Conservation (phyloP, 1,140 invertebrate genomes). For the Lethrus apterus region DNA sequence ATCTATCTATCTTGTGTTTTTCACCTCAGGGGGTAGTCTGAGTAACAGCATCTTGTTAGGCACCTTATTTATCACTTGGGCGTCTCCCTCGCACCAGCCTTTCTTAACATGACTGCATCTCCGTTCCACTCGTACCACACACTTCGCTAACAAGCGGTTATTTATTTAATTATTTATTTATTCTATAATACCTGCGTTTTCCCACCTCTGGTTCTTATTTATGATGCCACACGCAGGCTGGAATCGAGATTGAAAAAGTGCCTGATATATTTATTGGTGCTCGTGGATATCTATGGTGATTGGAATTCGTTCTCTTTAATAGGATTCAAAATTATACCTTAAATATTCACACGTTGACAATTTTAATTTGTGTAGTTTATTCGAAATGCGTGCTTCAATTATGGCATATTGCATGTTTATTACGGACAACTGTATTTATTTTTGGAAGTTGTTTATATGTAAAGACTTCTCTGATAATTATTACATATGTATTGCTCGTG, state of each 20-base stretch:
- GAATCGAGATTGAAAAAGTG: slow-evolving; percentile 36
- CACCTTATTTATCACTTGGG: slow-evolving; percentile 38
- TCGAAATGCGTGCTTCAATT: slow-evolving; percentile 4
- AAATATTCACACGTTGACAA: slow-evolving; percentile 14
- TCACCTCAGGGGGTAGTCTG: slow-evolving; percentile 39
- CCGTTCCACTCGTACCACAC: slow-evolving; percentile 31
- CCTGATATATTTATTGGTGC: slow-evolving; percentile 36
- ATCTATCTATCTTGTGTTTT: slow-evolving; percentile 29
- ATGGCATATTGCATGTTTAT: no score
- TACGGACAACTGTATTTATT: no score
- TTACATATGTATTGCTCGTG: no score
- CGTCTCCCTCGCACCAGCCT: slow-evolving; percentile 16
- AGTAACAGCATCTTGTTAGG: slow-evolving; percentile 41
- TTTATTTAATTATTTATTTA: slow-evolving; percentile 45
- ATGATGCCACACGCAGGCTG: slow-evolving; percentile 40
- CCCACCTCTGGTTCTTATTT: slow-evolving; percentile 40
- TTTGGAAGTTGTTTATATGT: no score
- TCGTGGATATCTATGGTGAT: slow-evolving; percentile 39
- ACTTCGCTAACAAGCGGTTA: slow-evolving; percentile 42
- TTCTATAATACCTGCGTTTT: slow-evolving; percentile 42
- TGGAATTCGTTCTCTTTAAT: slow-evolving; percentile 29
- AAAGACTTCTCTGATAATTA: no score
- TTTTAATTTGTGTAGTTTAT: slow-evolving; percentile 15
- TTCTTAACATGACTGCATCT: neutral
- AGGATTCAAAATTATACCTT: slow-evolving; percentile 18